Percentiles rank a stretch among this genome's conserved stretches.
These are phyloP conservation scores for Malurus splendens DNA, from an alignment of 2,797 vertebrate genomes.

Conservation along the genomic window DNA sequence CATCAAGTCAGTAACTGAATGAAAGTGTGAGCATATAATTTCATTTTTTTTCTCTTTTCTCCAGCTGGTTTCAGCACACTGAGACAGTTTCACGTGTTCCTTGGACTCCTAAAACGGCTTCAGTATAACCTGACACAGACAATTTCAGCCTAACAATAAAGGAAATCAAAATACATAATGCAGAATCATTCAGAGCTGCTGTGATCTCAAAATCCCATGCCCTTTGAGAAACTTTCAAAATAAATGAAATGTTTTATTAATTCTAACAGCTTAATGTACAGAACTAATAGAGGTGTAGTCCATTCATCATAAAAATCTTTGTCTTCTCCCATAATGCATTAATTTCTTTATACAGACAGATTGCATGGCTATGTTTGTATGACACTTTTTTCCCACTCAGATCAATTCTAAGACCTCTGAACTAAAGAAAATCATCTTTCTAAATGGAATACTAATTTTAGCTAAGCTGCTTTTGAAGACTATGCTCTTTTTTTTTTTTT, in stretches of 20 bases:
- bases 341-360: constrained; percentile 53
- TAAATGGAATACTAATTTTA: constrained; percentile 73
- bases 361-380: constrained; percentile 26
- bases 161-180: constrained; percentile 30
- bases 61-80: background rate
- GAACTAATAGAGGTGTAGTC: constrained; percentile 43
- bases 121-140: constrained; percentile 1
- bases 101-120: background rate
- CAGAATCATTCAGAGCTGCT: background rate
- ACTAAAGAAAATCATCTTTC: constrained; percentile 67
- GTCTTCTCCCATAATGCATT: constrained; percentile 34
- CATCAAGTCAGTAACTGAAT: background rate
- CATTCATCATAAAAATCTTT: constrained; percentile 51
- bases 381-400: constrained; percentile 29
- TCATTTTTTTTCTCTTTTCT: background rate
- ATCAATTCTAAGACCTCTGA: constrained; percentile 59
- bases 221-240: constrained; percentile 47
- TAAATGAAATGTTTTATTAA: constrained; percentile 55
- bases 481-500: constrained; percentile 15
- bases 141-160: constrained; percentile 28
- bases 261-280: constrained; percentile 53
- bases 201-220: constrained; percentile 21
- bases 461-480: constrained; percentile 71
- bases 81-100: background rate
- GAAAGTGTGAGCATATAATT: background rate